Base-by-base conservation (phyloP, 2,797 vertebrate genomes). In the Emys orbicularis region DNA sequence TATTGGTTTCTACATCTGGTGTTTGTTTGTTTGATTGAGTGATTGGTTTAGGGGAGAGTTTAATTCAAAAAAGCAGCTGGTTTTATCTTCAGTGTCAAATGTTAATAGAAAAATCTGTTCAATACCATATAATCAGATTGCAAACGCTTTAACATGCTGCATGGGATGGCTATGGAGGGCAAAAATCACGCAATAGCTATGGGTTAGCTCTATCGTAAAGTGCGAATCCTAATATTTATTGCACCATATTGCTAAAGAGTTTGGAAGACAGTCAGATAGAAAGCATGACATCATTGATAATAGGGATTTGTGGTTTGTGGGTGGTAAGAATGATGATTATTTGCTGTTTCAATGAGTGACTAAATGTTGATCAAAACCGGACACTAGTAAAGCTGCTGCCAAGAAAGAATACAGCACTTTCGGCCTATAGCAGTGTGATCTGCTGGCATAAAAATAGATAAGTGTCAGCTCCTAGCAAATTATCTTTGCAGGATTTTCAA, bases 61-160 rank as follows among this genome's bases (percentile, higher is more conserved):
- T 97, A 81, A 77, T 95, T 49, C 9, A 79, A 85, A 97, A 96
- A 97, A 96, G 83, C 96, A 89, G 3, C 96, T 97, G 94, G 94
- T 94, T 97, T 97, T 97, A 91, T 97, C 97, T 97, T 96, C 85
- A 97, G 93, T 94, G 96, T 96, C 91, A 94, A 87, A 96, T 97
- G 91, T 96, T 96, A 92, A 94, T 91, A 94, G 88, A 93, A 94
- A 95, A 84, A 86, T 90, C 82, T 79, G 50, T 34, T 54, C 87
- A 53, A 93, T 8, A 5, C n/a, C 37, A 87, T 52, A 86, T 56
- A 86, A 91, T 92, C 82, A 90, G 95, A 86, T 91, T 87, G 80
- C 65, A 88, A 81, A 81, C 94, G 89, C 41, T 0, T 83, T 68
- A 72, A 83, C 65, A 79, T n/a, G 37, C 44, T 54, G 34, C 84